Evolutionary conservation across 2,888 invertebrate species (phyloP), one percentile per base, ranked within the genome.

Genomic region (Trachelus troglodyta): DNA sequence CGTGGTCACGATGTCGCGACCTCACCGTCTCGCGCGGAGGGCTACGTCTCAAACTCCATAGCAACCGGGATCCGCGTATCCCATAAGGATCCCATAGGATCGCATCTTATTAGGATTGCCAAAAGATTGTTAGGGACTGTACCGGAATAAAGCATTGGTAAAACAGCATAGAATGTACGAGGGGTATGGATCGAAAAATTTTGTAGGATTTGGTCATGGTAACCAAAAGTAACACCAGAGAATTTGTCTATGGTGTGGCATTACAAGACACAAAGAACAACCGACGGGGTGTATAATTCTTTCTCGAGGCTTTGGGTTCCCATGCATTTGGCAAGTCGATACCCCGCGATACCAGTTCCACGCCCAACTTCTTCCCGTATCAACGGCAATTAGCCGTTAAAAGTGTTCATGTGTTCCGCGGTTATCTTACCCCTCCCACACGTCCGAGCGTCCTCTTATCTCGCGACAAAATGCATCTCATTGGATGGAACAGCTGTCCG

Each of bases 1-100:
- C 84, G 86, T 89, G 89, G 91, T 91, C 91, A 91, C 91, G 91
- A 91, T 91, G 91, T 91, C 91, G 91, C 91, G 90, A 91, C 91
- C 91, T 90, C 91, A 89, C 86, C 85, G 86, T 83, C 83, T 84
- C 81, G 80, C 82, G 81, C 76, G 76, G 73, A 76, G 81, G 81
- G 80, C 82, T 83, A 83, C 84, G 86, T 86, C 83, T 85, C 84
- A 86, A 86, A 85, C 87, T 71, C 71, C 71, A 33, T 71, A 34
- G 71, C 71, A 71, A 71, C 71, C 71, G 71, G 15, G 71, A 71
- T 34, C 34, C 71, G 71, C 71, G 31, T 34, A 33, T 71, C 71
- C 71, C 71, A 71, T 23, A 56, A 56, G 56, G 56, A 56, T 56
- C 56, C 56, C 56, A 56, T 56, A 56, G 56, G 1, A 56, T 56